Evolutionary conservation across 1,140 invertebrate genomes (phyloP).

Genomic region (Hyles vespertilio): DNA sequence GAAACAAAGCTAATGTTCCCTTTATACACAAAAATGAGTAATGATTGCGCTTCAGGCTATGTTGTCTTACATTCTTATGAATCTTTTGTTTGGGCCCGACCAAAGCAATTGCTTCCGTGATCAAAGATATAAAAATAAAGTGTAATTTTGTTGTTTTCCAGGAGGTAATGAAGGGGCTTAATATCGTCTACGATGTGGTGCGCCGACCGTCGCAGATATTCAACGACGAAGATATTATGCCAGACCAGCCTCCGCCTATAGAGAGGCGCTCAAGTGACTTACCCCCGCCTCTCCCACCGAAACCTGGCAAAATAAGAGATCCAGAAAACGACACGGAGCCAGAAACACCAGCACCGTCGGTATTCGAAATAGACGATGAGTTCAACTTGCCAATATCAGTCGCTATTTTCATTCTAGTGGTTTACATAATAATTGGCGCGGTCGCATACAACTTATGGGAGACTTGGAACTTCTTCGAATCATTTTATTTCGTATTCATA

Average conservation of each 20-base stretch:
- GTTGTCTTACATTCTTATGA: conserved; percentile 25
- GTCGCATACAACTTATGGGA: conserved; percentile 87
- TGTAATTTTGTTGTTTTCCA: conserved; percentile 58
- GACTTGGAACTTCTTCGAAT: conserved; percentile 89
- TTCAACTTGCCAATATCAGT: conserved; percentile 94
- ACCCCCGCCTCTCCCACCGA: conserved; percentile 60
- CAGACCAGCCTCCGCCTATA: conserved; percentile 36
- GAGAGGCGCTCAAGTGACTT: conserved; percentile 51
- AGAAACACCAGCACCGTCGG: conserved; percentile 83
- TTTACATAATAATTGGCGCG: conserved; percentile 91
- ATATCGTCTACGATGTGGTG: conserved; percentile 86
- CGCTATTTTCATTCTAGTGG: conserved; percentile 86
- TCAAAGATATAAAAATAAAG: conserved; percentile 23
- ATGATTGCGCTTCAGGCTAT: conserved; percentile 38
- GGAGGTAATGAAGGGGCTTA: conserved; percentile 89
- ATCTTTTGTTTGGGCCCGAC: conserved; percentile 21
- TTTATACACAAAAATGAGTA: conserved; percentile 45
- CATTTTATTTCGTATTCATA: conserved; percentile 97
- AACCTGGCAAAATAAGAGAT: conserved; percentile 47
- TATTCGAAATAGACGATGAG: conserved; percentile 90
- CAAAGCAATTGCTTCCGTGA: conserved; percentile 14
- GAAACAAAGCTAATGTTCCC: conserved; percentile 34
- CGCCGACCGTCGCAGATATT: conserved; percentile 84
- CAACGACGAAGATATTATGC: conserved; percentile 68
- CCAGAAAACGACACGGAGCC: conserved; percentile 71